phyloP scores from a whole-genome alignment of 2,797 vertebrate genomes.

The Pseudochromis fuscus region DNA sequence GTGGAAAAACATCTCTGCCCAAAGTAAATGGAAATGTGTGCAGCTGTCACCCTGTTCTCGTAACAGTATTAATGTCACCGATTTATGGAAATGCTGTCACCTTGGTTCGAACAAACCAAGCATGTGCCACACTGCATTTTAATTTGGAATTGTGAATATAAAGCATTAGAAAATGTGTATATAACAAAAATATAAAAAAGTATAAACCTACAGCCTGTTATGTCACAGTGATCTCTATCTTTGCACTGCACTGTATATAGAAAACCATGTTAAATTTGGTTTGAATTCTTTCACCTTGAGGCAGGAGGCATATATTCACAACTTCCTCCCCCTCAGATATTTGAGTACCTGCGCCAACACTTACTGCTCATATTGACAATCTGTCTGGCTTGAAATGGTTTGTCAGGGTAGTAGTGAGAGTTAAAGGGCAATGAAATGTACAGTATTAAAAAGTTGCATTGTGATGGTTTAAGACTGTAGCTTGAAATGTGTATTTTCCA shows the following conservation, averaged over 20 bases:
- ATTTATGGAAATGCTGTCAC: not conserved
- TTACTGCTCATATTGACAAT: slow-evolving; percentile 6
- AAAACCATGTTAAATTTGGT: not conserved
- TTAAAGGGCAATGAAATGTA: not conserved
- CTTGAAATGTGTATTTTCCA: not conserved
- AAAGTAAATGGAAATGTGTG: slow-evolving; percentile 2
- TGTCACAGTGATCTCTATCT: not conserved
- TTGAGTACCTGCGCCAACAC: not conserved
- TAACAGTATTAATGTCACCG: slow-evolving; percentile 11
- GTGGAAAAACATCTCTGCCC: slow-evolving; percentile 2
- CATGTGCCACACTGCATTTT: slow-evolving; percentile 2
- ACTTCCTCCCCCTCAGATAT: slow-evolving; percentile 22
- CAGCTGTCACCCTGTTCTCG: slow-evolving; percentile 6
- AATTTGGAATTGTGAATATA: not conserved
- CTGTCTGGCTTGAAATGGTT: not conserved
- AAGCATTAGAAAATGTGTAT: not conserved
- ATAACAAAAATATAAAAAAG: not conserved
- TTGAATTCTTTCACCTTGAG: not conserved
- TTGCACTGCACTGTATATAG: not conserved
- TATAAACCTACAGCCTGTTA: not conserved
- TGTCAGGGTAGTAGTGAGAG: not conserved
- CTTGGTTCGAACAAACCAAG: not conserved
- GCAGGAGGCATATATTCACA: slow-evolving; percentile 12
- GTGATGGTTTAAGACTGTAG: not conserved
- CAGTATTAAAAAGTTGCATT: not conserved